Conservation (phyloP, 2,888 invertebrate species). For the Chymomyza procnemis region DNA sequence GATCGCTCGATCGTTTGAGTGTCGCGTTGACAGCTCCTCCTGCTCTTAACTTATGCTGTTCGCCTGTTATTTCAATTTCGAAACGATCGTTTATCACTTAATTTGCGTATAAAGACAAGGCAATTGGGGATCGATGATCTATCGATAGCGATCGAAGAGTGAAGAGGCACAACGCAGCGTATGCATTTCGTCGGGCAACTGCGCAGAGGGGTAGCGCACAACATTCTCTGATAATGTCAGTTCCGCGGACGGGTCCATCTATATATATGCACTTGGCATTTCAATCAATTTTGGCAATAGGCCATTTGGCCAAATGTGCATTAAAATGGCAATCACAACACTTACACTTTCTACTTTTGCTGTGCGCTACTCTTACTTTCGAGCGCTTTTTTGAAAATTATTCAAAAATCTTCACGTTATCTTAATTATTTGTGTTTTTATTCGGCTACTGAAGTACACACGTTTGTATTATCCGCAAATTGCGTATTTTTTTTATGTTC, state of each 20-base stretch:
- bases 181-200: background rate
- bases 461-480: background rate
- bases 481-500: background rate
- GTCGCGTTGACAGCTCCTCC: constrained; percentile 31
- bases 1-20: constrained; percentile 40
- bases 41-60: constrained; percentile 47
- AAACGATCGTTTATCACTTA: constrained; percentile 75
- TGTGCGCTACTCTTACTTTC: background rate
- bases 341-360: constrained; percentile 63
- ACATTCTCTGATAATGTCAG: constrained; percentile 3
- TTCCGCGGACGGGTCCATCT: background rate
- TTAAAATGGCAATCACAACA: constrained; percentile 42
- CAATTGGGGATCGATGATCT: constrained; percentile 21
- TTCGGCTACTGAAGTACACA: constrained; percentile 1
- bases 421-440: background rate
- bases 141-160: constrained; percentile 30
- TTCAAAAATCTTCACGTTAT: background rate
- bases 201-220: background rate
- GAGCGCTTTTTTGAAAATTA: constrained; percentile 9
- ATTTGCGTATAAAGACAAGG: constrained; percentile 54
- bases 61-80: constrained; percentile 73
- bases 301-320: constrained; percentile 44
- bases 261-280: background rate
- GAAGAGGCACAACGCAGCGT: background rate
- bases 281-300: constrained; percentile 27